These are phyloP conservation scores for Antennarius maculatus DNA, from an alignment of 2,797 vertebrate species.

Conservation along the genomic window DNA sequence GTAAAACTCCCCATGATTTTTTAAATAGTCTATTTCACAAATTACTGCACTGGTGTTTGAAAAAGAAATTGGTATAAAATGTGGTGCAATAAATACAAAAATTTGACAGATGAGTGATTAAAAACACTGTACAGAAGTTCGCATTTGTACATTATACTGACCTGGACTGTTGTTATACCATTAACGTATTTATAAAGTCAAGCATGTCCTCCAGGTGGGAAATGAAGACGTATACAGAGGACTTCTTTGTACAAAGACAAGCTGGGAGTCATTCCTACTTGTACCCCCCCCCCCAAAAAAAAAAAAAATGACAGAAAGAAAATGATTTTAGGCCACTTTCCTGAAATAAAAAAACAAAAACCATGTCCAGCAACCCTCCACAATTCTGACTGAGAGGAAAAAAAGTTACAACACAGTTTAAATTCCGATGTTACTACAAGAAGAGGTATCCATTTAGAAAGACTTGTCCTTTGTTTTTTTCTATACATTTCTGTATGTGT, in stretches of 20 bases:
- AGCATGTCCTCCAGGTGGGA: slow-evolving; percentile 54
- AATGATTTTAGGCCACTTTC: slow-evolving; percentile 52
- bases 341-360: slow-evolving; percentile 6
- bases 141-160: slow-evolving; percentile 75
- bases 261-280: slow-evolving; percentile 64
- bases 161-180: slow-evolving; percentile 66
- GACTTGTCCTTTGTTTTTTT: slow-evolving; percentile 71
- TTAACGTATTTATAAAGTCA: slow-evolving; percentile 62
- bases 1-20: slow-evolving; percentile 58
- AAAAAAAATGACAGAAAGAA: neutral
- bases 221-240: slow-evolving; percentile 43
- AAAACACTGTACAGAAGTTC: slow-evolving; percentile 81
- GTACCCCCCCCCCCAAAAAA: slow-evolving; percentile 22
- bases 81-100: slow-evolving; percentile 79
- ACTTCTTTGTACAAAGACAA: slow-evolving; percentile 35
- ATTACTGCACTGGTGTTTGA: slow-evolving; percentile 76
- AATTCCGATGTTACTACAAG: slow-evolving; percentile 71
- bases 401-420: slow-evolving; percentile 71
- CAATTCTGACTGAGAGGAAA: slow-evolving; percentile 48
- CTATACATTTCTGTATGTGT: slow-evolving; percentile 73
- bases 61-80: slow-evolving; percentile 79
- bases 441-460: slow-evolving; percentile 81
- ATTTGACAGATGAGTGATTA: slow-evolving; percentile 76
- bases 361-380: slow-evolving; percentile 41
- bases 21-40: slow-evolving; percentile 61